Evolutionary conservation across 2,888 invertebrate genomes (phyloP).

Genomic region (Pterostichus niger): DNA sequence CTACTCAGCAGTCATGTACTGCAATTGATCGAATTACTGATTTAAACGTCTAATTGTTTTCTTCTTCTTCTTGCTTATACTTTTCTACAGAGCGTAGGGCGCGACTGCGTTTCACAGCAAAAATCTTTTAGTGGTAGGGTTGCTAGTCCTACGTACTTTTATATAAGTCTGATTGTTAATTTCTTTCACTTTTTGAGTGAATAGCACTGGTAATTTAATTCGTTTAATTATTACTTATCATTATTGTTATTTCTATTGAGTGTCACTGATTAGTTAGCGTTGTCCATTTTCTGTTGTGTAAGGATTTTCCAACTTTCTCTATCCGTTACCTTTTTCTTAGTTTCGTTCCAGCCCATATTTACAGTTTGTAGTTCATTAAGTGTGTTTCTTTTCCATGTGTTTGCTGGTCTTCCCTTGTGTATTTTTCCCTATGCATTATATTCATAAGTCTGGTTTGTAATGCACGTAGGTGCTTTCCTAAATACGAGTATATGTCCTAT

Average conservation of each 20-base stretch:
- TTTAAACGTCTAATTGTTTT: too few relatives aligned
- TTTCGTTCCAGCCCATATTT: too few relatives aligned
- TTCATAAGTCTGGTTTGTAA: constrained; percentile 5
- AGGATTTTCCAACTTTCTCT: background rate
- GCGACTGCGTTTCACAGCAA: constrained; percentile 2
- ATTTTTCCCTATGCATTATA: background rate
- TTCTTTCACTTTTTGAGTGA: constrained; percentile 10
- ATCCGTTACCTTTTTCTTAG: background rate
- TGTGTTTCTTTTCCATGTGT: too few relatives aligned
- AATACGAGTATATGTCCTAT: too few relatives aligned
- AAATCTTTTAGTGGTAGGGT: background rate
- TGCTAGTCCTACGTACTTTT: constrained; percentile 13
- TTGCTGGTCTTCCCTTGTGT: constrained; percentile 23
- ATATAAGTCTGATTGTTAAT: too few relatives aligned
- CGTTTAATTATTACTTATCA: background rate
- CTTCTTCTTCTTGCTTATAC: constrained; percentile 1
- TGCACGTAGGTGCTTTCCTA: background rate
- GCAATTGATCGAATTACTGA: too few relatives aligned
- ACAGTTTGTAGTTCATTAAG: too few relatives aligned
- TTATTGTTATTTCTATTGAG: background rate
- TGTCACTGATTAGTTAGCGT: background rate
- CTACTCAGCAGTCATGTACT: too few relatives aligned
- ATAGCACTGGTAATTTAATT: background rate
- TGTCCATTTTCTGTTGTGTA: background rate
- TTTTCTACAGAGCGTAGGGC: background rate